Base-by-base conservation (phyloP, 1,140 invertebrate genomes). In the Thereuonema tuberculata region DNA sequence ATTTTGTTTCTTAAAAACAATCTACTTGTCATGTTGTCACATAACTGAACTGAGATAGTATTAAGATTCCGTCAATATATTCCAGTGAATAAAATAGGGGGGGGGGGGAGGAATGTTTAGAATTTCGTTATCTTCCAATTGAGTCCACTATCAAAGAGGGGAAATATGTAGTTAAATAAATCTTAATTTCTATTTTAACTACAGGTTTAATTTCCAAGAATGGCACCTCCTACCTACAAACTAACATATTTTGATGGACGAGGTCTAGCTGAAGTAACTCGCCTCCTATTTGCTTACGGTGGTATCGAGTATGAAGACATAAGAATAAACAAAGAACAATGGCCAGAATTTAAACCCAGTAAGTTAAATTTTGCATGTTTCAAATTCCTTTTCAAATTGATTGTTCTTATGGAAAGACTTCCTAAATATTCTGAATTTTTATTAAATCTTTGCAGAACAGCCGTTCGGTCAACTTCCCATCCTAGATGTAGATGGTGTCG, bases 401-500 rank as follows among this genome's bases (percentile, higher is more conserved):
- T 23, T 37, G 17, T 37, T 52, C 2, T 37, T 61, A n/a, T n/a
- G n/a, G n/a, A n/a, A n/a, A n/a, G n/a, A n/a, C n/a, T n/a, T n/a
- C n/a, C n/a, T n/a, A n/a, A n/a, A n/a, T n/a, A n/a, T n/a, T n/a
- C n/a, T n/a, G n/a, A n/a, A n/a, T n/a, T n/a, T 26, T 21, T 26
- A 58, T 50, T 14, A 14, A 17, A 14, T 27, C 29, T 21, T 65
- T 29, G 3, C 20, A 72, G 84, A 72, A 26, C 82, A 80, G 73
- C 85, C 85, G 21, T 86, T 84, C 72, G 85, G 84, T 9, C 81
- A 86, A 71, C 72, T 87, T 47, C 87, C 87, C 0, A 74, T 87
- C 14, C 69, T 90, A 59, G 83, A 85, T 69, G 72, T 85, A 14
- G 82, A 88, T 66, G 86, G 82, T 12, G 81, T 82, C 66, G 69